Conservation (phyloP, 2,797 vertebrate species). For the Sarcoramphus papa region DNA sequence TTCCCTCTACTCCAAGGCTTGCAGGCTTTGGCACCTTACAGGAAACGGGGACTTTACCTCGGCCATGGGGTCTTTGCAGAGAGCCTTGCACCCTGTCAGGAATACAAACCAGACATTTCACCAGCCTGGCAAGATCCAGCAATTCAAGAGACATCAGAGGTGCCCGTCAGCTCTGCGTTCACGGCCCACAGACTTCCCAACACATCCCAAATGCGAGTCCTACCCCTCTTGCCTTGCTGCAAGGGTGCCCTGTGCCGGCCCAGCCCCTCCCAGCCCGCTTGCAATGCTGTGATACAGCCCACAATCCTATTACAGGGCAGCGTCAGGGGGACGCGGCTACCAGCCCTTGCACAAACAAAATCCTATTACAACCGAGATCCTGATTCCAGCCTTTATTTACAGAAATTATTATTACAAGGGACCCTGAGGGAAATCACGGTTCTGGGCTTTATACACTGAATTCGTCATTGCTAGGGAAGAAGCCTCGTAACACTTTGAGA, state of each 20-base stretch:
- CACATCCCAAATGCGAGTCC: neutral
- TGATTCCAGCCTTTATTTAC: constrained; percentile 61
- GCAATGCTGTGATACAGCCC: neutral
- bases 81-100: neutral
- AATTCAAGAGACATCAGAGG: neutral
- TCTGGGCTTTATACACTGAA: constrained; percentile 30
- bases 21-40: neutral
- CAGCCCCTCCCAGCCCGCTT: neutral
- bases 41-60: neutral
- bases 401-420: constrained; percentile 62
- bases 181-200: neutral
- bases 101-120: neutral
- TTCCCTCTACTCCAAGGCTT: neutral
- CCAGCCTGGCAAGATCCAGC: neutral
- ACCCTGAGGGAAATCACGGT: constrained; percentile 58
- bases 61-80: neutral
- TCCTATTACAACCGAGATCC: constrained; percentile 42
- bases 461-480: constrained; percentile 22
- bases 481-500: neutral
- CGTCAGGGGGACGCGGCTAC: neutral
- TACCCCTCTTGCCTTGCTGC: neutral
- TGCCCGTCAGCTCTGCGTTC: neutral
- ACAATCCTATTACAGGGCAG: neutral
- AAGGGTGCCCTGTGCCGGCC: neutral
- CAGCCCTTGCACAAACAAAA: constrained; percentile 52